phyloP scores from a whole-genome alignment of 2,797 vertebrate genomes.

The Chaetodon trifasciatus region DNA sequence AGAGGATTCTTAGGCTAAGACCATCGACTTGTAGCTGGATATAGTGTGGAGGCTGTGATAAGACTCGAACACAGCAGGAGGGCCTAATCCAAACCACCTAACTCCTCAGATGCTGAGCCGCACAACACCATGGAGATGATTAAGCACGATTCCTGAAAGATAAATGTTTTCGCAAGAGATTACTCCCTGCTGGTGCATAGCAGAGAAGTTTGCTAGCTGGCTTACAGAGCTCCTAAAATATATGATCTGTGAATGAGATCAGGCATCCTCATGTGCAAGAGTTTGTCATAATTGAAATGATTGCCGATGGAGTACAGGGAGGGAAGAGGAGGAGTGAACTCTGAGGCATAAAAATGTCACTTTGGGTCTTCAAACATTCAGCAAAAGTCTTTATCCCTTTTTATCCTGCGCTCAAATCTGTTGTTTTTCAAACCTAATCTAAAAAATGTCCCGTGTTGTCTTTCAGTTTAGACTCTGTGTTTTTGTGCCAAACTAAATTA shows the following conservation, averaged over 20 bases:
- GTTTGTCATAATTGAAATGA: slow-evolving; percentile 54
- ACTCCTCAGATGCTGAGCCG: slow-evolving; percentile 80
- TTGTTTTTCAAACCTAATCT: slow-evolving; percentile 52
- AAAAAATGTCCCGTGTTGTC: slow-evolving; percentile 53
- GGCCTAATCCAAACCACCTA: slow-evolving; percentile 80
- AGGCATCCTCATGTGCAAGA: slow-evolving; percentile 51
- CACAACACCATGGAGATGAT: slow-evolving; percentile 80
- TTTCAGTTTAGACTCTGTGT: slow-evolving; percentile 39
- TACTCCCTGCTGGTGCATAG: slow-evolving; percentile 72
- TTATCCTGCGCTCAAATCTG: slow-evolving; percentile 43
- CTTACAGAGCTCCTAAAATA: slow-evolving; percentile 64
- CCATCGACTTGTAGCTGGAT: slow-evolving; percentile 76
- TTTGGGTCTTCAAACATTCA: slow-evolving; percentile 40
- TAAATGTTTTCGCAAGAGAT: slow-evolving; percentile 80
- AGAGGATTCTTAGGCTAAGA: slow-evolving; percentile 69
- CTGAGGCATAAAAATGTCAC: slow-evolving; percentile 32
- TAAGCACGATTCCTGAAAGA: slow-evolving; percentile 81
- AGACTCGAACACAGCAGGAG: slow-evolving; percentile 80
- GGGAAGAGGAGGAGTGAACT: slow-evolving; percentile 44
- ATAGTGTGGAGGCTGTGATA: slow-evolving; percentile 79
- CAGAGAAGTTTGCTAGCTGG: slow-evolving; percentile 59
- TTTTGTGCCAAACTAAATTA: slow-evolving; percentile 56
- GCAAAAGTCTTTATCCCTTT: slow-evolving; percentile 40
- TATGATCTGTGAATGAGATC: slow-evolving; percentile 59
- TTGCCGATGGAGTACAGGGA: slow-evolving; percentile 39